These are phyloP conservation scores for Nasonia vitripennis DNA, from an alignment of 1,140 invertebrate genomes.

Conservation along the genomic window DNA sequence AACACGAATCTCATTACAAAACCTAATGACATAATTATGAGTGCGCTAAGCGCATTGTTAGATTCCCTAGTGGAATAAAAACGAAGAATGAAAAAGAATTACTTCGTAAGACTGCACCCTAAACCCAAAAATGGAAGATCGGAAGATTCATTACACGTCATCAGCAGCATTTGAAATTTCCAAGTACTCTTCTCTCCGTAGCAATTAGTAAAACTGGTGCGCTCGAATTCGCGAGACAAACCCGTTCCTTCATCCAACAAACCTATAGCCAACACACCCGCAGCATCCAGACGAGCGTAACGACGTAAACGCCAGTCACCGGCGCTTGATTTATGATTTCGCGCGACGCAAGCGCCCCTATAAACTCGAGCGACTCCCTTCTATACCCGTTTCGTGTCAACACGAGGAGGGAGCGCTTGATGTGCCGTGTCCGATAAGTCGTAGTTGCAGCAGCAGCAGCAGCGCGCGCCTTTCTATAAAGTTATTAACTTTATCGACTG, in stretches of 20 bases:
- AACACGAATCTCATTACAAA: too few relatives aligned
- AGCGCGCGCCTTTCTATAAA: conserved; percentile 59
- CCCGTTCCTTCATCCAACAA: too few relatives aligned
- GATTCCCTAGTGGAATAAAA: too few relatives aligned
- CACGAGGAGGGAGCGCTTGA: conserved; percentile 24
- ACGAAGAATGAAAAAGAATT: too few relatives aligned
- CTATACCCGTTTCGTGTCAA: conserved; percentile 7
- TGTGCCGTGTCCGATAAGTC: conserved; percentile 46
- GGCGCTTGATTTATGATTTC: conserved; percentile 45
- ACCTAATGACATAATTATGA: too few relatives aligned
- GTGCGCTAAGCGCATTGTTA: too few relatives aligned
- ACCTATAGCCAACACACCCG: too few relatives aligned
- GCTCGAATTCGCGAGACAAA: not conserved
- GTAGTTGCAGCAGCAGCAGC: not conserved
- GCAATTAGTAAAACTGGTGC: conserved; percentile 13
- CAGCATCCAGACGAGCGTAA: conserved; percentile 26
- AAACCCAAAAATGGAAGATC: too few relatives aligned
- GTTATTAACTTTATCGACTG: conserved; percentile 69
- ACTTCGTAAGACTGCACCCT: too few relatives aligned
- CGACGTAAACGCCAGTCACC: conserved; percentile 46
- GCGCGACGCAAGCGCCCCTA: conserved; percentile 12
- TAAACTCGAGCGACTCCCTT: not conserved
- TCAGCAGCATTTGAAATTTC: not conserved
- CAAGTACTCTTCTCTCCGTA: not conserved
- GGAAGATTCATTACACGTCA: not conserved